Conservation (phyloP, 2,113 vertebrate species). For the Psittacus erithacus region DNA sequence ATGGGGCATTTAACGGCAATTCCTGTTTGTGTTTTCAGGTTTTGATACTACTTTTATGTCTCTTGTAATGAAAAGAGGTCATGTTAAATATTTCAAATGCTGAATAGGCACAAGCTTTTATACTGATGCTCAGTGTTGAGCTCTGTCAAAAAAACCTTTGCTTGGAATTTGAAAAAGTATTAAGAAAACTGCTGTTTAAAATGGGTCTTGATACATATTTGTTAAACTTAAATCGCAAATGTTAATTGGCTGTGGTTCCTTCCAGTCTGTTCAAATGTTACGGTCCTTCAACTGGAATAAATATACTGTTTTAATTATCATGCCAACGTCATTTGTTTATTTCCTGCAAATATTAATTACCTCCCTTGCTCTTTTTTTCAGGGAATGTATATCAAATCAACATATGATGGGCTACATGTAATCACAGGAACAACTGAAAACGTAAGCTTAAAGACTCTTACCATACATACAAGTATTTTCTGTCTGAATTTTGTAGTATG, state of each 20-base stretch:
- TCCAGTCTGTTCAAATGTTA: neutral
- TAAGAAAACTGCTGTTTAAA: neutral
- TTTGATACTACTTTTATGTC: neutral
- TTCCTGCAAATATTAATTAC: neutral
- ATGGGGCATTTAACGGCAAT: neutral
- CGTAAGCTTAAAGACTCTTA: conserved; percentile 51
- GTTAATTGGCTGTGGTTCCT: neutral
- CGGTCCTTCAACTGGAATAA: neutral
- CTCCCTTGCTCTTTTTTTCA: conserved; percentile 36
- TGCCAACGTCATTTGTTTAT: neutral
- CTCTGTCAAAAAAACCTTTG: neutral
- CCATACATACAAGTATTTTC: neutral
- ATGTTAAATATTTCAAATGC: neutral
- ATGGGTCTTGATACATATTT: neutral
- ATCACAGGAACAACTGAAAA: conserved; percentile 86
- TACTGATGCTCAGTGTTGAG: neutral
- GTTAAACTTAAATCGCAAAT: neutral
- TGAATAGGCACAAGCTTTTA: neutral
- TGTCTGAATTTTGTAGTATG: neutral
- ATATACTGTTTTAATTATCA: neutral
- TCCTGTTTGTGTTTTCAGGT: neutral
- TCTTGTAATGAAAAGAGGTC: neutral
- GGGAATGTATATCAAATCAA: conserved; percentile 86
- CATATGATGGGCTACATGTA: conserved; percentile 82
- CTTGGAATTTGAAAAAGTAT: neutral